Evolutionary conservation across 2,888 invertebrate species (phyloP).

Genomic region (Meiosimyza platycephala): DNA sequence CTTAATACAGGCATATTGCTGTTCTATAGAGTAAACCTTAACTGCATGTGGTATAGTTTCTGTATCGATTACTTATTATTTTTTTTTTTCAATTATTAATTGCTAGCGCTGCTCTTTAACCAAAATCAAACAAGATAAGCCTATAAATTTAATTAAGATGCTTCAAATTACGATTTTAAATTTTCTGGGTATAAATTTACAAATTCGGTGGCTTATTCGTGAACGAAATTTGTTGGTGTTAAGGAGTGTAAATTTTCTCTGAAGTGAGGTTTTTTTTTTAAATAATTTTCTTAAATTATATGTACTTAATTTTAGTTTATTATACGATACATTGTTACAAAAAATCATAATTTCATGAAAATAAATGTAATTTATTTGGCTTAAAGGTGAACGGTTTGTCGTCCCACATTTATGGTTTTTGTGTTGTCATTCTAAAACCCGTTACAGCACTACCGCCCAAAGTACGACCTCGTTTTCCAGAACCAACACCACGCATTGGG

Average conservation of each 20-base stretch:
- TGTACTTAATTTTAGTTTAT: too few species aligned
- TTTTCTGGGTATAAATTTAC: not conserved
- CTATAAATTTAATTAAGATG: not conserved
- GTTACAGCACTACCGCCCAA: not conserved
- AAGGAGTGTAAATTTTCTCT: not conserved
- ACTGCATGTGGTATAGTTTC: not conserved
- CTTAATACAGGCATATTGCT: not conserved
- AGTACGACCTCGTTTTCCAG: not conserved
- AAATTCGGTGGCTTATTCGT: not conserved
- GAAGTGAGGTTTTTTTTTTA: conserved; percentile 6
- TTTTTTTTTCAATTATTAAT: not conserved
- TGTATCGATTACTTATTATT: not conserved
- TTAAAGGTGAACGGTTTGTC: not conserved
- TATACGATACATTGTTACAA: too few species aligned
- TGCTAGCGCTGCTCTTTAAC: not conserved
- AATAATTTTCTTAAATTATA: too few species aligned
- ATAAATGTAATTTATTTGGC: conserved; percentile 6
- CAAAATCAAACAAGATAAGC: conserved; percentile 19
- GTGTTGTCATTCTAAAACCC: not conserved
- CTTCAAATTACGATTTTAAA: not conserved
- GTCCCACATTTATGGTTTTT: not conserved
- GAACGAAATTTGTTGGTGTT: conserved; percentile 12
- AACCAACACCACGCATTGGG: not conserved
- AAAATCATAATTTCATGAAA: not conserved
- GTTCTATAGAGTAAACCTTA: not conserved